Percentiles rank a stretch among this genome's conserved stretches.
These are phyloP conservation scores for Rhinogobio ventralis DNA, from an alignment of 2,797 vertebrate genomes.

Conservation along the genomic window DNA sequence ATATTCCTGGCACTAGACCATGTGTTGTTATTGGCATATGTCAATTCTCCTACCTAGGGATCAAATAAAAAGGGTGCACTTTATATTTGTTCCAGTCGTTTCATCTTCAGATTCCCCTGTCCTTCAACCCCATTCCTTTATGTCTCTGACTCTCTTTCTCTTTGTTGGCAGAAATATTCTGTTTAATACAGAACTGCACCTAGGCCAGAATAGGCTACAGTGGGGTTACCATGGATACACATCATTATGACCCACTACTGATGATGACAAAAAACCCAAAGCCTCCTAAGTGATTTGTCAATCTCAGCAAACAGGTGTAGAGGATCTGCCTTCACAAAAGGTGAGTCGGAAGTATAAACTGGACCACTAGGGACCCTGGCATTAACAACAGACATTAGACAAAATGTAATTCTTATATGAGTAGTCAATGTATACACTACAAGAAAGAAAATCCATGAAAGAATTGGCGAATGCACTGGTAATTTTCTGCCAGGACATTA, in stretches of 20 bases:
- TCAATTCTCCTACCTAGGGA: not conserved
- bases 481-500: no score
- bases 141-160: not conserved
- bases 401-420: no score
- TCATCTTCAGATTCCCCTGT: slow-evolving; percentile 19
- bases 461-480: no score
- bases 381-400: not conserved
- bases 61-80: slow-evolving; percentile 18
- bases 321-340: not conserved
- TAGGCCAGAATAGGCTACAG: not conserved
- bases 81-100: slow-evolving; percentile 31
- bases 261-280: not conserved
- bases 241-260: not conserved
- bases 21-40: not conserved
- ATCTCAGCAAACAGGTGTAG: not conserved
- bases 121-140: slow-evolving; percentile 2
- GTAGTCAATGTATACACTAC: no score
- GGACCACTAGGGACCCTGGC: not conserved
- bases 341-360: not conserved
- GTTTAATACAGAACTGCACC: not conserved
- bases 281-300: not conserved
- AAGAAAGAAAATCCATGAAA: no score
- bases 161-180: slow-evolving; percentile 8
- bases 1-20: not conserved
- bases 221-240: slow-evolving; percentile 19